Percentiles rank a stretch among this genome's conserved stretches.
phyloP scores from a whole-genome alignment of 2,888 invertebrate genomes.

The Tuberolachnus salignus region DNA sequence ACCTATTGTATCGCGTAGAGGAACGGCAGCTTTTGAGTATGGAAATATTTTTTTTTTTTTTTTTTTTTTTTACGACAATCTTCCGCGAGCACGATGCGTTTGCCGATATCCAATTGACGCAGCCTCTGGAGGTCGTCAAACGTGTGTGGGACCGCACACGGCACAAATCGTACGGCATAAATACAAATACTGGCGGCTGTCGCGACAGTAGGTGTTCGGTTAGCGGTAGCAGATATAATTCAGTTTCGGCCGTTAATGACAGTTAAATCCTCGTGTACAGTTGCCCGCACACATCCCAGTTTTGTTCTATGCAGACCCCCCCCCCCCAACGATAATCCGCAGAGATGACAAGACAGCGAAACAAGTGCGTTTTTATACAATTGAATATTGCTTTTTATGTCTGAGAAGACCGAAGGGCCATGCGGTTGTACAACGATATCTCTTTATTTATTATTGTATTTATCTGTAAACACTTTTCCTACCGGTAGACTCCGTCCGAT shows the following conservation, averaged over 20 bases:
- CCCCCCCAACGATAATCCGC: too few relatives aligned
- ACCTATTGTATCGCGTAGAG: too few relatives aligned
- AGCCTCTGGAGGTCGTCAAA: neutral
- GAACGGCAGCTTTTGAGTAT: neutral
- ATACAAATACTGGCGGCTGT: neutral
- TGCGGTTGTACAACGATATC: too few relatives aligned
- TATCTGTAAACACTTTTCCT: too few relatives aligned
- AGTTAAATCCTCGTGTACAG: conserved; percentile 2
- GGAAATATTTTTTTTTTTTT: too few relatives aligned
- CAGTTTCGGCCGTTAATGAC: conserved; percentile 13
- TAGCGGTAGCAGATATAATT: neutral
- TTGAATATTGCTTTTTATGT: too few relatives aligned
- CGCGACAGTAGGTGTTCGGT: neutral
- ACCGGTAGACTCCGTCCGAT: too few relatives aligned
- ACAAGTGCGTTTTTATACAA: neutral
- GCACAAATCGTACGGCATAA: neutral
- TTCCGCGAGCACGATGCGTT: neutral
- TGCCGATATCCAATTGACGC: neutral
- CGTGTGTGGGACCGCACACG: neutral
- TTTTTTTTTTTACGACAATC: neutral
- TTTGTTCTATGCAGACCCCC: neutral
- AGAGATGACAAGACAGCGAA: neutral
- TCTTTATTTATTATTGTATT: too few relatives aligned
- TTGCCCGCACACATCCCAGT: neutral
- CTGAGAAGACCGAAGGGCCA: too few relatives aligned